A percentile compares a stretch with the other conserved stretches of the same genome.
These are phyloP conservation scores for Trinectes maculatus DNA, from an alignment of 2,113 vertebrate species.

Conservation along the genomic window DNA sequence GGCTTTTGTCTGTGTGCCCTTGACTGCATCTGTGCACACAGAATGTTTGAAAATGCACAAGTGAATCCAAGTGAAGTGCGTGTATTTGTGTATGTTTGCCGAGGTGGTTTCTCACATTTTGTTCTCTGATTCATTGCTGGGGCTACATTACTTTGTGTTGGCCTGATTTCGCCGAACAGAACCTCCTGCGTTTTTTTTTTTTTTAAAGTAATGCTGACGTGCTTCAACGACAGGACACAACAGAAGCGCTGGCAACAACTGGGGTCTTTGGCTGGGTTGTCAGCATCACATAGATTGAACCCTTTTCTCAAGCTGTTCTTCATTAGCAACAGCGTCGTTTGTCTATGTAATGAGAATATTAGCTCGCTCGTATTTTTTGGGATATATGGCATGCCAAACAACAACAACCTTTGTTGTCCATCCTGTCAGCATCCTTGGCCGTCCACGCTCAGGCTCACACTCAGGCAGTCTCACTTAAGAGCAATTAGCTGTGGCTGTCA, in stretches of 20 bases:
- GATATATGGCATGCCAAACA: too few species aligned
- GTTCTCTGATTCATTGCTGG: constrained; percentile 63
- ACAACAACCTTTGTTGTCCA: constrained; percentile 42
- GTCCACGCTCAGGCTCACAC: constrained; percentile 9
- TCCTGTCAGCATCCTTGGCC: constrained; percentile 32
- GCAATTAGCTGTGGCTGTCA: constrained; percentile 57
- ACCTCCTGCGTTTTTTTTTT: constrained; percentile 57
- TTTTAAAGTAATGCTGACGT: constrained; percentile 50
- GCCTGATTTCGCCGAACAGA: constrained; percentile 67
- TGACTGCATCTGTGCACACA: constrained; percentile 57
- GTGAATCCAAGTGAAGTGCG: constrained; percentile 25
- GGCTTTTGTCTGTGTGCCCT: constrained; percentile 61
- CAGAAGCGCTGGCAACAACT: constrained; percentile 52
- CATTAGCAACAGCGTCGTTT: constrained; percentile 56
- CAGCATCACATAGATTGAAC: constrained; percentile 70
- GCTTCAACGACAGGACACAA: constrained; percentile 56
- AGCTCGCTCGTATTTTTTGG: constrained; percentile 39
- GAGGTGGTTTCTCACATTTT: constrained; percentile 55
- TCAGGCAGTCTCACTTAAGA: constrained; percentile 25
- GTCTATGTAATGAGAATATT: constrained; percentile 45
- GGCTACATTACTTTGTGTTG: constrained; percentile 61
- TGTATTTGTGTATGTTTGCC: constrained; percentile 39
- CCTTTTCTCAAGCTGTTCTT: constrained; percentile 68
- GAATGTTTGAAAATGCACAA: constrained; percentile 38
- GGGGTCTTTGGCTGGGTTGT: constrained; percentile 64